Percentiles rank a stretch among this genome's conserved stretches.
Conservation (phyloP, 1,140 invertebrate genomes). For the Trichoplusia ni region DNA sequence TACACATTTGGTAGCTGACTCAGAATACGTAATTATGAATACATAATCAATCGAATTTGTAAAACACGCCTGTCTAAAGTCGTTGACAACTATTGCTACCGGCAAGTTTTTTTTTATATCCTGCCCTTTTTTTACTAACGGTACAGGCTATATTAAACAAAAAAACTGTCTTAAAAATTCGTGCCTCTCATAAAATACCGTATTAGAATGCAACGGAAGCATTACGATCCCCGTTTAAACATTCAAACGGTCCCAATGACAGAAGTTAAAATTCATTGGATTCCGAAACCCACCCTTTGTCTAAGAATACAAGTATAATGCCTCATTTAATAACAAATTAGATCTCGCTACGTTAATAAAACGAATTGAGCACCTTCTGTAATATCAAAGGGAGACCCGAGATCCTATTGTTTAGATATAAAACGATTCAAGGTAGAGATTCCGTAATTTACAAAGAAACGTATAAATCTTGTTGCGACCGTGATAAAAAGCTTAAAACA, state of each 20-base stretch:
- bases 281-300: slow-evolving; percentile 53
- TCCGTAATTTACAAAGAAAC: slow-evolving; percentile 27
- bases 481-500: slow-evolving; percentile 24
- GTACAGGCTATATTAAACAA: background rate
- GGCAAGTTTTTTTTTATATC: slow-evolving; percentile 27
- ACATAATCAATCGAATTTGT: slow-evolving; percentile 2
- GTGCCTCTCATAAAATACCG: slow-evolving; percentile 15
- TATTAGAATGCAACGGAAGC: slow-evolving; percentile 48
- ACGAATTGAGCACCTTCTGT: slow-evolving; percentile 35
- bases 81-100: background rate
- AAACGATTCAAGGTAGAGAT: slow-evolving; percentile 24
- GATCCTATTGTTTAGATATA: slow-evolving; percentile 33
- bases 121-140: slow-evolving; percentile 23
- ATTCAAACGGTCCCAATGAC: slow-evolving; percentile 57
- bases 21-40: background rate
- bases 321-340: slow-evolving; percentile 79
- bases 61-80: background rate
- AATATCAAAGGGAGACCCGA: slow-evolving; percentile 11
- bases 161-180: slow-evolving; percentile 16
- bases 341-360: slow-evolving; percentile 57
- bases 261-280: slow-evolving; percentile 67
- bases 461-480: slow-evolving; percentile 22
- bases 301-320: slow-evolving; percentile 63
- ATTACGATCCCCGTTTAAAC: slow-evolving; percentile 53
- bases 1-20: too few relatives aligned